Conservation (phyloP, 1,140 invertebrate genomes). For the Diabrotica virgifera region DNA sequence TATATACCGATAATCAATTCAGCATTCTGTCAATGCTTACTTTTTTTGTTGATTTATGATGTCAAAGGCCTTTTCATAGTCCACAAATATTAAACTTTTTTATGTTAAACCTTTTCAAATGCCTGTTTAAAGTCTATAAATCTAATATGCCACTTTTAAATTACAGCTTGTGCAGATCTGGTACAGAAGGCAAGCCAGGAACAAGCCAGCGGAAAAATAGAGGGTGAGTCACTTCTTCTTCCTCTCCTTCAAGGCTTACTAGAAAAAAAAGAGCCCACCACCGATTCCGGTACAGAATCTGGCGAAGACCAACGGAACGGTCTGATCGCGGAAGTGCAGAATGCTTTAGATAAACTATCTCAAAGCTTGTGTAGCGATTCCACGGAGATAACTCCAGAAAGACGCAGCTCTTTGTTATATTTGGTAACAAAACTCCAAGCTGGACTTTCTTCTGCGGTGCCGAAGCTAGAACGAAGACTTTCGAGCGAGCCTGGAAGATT, state of each 20-base stretch:
- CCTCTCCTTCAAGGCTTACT: constrained; percentile 56
- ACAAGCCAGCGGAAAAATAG: constrained; percentile 39
- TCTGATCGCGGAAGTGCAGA: constrained; percentile 75
- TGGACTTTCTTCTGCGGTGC: constrained; percentile 52
- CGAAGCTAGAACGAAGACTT: constrained; percentile 41
- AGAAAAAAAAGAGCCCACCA: constrained; percentile 40
- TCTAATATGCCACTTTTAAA: too few species aligned
- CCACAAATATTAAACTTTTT: too few species aligned
- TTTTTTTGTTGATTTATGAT: too few species aligned
- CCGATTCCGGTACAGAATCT: constrained; percentile 65
- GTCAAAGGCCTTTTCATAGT: too few species aligned
- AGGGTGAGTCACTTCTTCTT: constrained; percentile 59
- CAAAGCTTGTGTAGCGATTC: constrained; percentile 62
- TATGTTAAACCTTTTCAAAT: background rate
- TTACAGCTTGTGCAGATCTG: constrained; percentile 58
- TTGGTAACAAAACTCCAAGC: constrained; percentile 73
- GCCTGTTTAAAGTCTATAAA: background rate
- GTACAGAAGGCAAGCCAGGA: constrained; percentile 54
- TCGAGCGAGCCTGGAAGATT: constrained; percentile 25
- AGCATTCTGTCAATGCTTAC: too few species aligned
- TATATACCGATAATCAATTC: too few species aligned
- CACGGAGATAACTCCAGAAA: constrained; percentile 51
- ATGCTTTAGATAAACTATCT: constrained; percentile 69
- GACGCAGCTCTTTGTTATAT: constrained; percentile 64
- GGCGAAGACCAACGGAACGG: constrained; percentile 60